Conservation (phyloP, 2,888 invertebrate genomes). For the Epinotia bilunana region DNA sequence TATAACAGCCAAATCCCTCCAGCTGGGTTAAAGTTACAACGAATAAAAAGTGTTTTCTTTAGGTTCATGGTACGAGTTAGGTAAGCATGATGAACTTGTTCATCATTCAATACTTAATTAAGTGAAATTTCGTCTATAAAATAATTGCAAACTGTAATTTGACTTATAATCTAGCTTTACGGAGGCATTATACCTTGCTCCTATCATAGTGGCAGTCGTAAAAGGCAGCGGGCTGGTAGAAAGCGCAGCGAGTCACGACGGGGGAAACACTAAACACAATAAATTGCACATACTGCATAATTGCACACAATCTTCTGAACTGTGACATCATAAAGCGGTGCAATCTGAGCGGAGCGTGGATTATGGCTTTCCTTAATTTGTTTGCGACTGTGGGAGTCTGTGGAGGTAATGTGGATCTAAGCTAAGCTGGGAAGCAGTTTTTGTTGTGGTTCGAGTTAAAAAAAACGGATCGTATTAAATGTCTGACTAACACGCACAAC, state of each 20-base stretch:
- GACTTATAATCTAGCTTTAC: slow-evolving; percentile 23
- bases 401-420: slow-evolving; percentile 8
- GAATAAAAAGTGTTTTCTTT: not conserved
- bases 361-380: slow-evolving; percentile 42
- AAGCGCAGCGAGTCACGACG: slow-evolving; percentile 43
- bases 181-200: slow-evolving; percentile 16
- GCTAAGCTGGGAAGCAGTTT: not conserved
- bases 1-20: no score
- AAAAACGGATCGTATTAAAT: no score
- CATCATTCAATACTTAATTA: not conserved
- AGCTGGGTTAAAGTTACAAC: no score
- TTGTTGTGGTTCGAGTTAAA: not conserved
- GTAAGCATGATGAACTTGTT: not conserved
- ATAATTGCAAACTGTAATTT: slow-evolving; percentile 29
- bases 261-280: slow-evolving; percentile 44
- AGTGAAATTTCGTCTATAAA: slow-evolving; percentile 24
- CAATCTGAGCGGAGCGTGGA: slow-evolving; percentile 33
- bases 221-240: slow-evolving; percentile 37
- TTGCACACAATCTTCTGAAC: slow-evolving; percentile 44
- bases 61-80: not conserved
- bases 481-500: no score
- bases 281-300: slow-evolving; percentile 45
- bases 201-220: slow-evolving; percentile 32
- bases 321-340: slow-evolving; percentile 45
- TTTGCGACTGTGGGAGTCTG: slow-evolving; percentile 36